A percentile compares a stretch with the other conserved stretches of the same genome.
phyloP scores from a whole-genome alignment of 2,888 invertebrate species.

The Ophion obscuratus region DNA sequence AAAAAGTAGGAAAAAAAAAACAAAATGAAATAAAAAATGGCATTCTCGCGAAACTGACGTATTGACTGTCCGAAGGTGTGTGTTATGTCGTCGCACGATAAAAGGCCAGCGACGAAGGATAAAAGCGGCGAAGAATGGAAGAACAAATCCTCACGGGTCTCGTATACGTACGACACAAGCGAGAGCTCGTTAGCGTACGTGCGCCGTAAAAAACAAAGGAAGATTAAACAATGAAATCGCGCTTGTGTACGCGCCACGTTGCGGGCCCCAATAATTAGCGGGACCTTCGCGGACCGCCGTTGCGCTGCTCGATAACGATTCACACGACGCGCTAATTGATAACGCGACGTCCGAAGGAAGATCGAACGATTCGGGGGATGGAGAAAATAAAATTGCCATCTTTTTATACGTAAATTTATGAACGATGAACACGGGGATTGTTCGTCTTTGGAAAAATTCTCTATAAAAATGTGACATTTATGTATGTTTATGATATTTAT shows the following conservation, averaged over 20 bases:
- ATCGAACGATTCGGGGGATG: slow-evolving; percentile 14
- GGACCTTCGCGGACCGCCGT: neutral
- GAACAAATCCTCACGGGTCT: slow-evolving; percentile 49
- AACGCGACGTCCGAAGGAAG: slow-evolving; percentile 5
- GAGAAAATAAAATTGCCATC: neutral
- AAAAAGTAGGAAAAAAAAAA: neutral
- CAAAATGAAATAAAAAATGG: slow-evolving; percentile 6
- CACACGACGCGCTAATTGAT: slow-evolving; percentile 20
- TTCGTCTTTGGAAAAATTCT: no score
- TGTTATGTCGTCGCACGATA: slow-evolving; percentile 16
- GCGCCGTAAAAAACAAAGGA: slow-evolving; percentile 58
- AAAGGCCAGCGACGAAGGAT: slow-evolving; percentile 48
- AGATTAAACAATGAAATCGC: slow-evolving; percentile 47
- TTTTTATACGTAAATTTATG: neutral
- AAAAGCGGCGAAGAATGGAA: slow-evolving; percentile 23
- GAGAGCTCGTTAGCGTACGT: slow-evolving; percentile 57
- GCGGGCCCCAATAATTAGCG: neutral
- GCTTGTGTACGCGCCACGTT: neutral
- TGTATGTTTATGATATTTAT: no score
- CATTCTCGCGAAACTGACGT: slow-evolving; percentile 20
- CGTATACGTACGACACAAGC: neutral
- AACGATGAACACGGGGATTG: neutral
- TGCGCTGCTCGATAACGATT: neutral
- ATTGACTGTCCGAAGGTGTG: slow-evolving; percentile 24
- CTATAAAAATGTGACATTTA: no score